Base-by-base conservation (phyloP, 2,797 vertebrate species). In the Sebastes dallii region DNA sequence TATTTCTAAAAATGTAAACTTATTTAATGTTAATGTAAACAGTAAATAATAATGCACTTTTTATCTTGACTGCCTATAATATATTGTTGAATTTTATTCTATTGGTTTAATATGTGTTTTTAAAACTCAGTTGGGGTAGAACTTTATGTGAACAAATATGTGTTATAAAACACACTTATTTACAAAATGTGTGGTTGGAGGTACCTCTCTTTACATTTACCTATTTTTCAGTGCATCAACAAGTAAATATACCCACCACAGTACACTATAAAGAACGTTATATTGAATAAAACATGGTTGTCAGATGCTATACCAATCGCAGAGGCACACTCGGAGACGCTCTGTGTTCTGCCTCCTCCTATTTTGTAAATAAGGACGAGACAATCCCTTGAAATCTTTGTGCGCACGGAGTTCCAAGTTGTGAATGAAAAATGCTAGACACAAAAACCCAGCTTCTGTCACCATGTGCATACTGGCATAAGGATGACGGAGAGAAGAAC, bases 361-460 rank as follows among this genome's bases (percentile, higher is more conserved):
- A 4, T 74, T 84, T 67, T 75, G 32, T 50, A 70, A 79, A 86
- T 52, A 82, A 72, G 56, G 88, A 73, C 58, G 74, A 77, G 30
- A 50, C 67, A 75, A 77, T 87, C 65, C 60, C 69, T 76, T 76
- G 65, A 89, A 86, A 86, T 84, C 42, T 58, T 56, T 25, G 54
- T 67, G 55, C 3, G 13, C 66, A 5, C 46, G 52, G n/a, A 82
- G 64, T 55, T 88, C 79, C 72, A 86, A 78, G 72, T 80, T 79
- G 71, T 89, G 77, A 87, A 91, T 88, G 62, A 27, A 79, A 86
- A 86, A 81, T 12, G 30, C 30, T 74, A 78, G n/a, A 73, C 75
- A 81, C 32, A 87, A 83, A 87, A 83, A 55, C 29, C 6, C 73
- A 59, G 79, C 80, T 64, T 79, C 80, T 85, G 75, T 86, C 70